phyloP scores from a whole-genome alignment of 1,140 invertebrate genomes.

The Drosophila bipectinata region DNA sequence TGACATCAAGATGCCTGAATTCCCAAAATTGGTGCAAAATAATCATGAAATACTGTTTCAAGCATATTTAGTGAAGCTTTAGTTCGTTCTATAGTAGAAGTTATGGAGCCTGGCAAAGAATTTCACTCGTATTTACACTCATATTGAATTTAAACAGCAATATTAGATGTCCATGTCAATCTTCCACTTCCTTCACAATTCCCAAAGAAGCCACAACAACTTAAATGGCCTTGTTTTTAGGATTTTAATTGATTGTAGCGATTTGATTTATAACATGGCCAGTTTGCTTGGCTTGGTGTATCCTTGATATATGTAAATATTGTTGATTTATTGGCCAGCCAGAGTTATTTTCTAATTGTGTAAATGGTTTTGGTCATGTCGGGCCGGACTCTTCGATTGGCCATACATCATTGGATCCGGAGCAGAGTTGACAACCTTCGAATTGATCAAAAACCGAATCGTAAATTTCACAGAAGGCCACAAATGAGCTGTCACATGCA shows the following conservation, averaged over 20 bases:
- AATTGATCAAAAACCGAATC: constrained; percentile 40
- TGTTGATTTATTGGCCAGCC: constrained; percentile 44
- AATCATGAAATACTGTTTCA: not conserved
- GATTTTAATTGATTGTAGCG: constrained; percentile 35
- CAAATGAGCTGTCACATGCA: constrained; percentile 53
- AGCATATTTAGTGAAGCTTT: no score
- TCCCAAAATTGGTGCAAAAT: not conserved
- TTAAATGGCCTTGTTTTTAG: constrained; percentile 12
- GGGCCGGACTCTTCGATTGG: constrained; percentile 41
- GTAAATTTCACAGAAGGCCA: constrained; percentile 30
- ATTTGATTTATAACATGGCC: constrained; percentile 27
- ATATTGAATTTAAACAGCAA: not conserved
- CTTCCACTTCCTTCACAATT: not conserved
- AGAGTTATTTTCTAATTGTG: constrained; percentile 47
- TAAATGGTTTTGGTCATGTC: constrained; percentile 40
- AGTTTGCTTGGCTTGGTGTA: not conserved
- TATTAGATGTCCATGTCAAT: constrained; percentile 11
- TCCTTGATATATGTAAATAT: constrained; percentile 22
- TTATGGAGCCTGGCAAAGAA: not conserved
- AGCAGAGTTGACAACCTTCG: constrained; percentile 25
- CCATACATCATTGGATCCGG: constrained; percentile 44
- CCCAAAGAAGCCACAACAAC: constrained; percentile 6
- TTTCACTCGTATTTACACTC: not conserved
- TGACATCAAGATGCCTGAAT: constrained; percentile 15
- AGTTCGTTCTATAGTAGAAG: no score